Base-by-base conservation (phyloP, 2,797 vertebrate species). In the Lacerta viridis region DNA sequence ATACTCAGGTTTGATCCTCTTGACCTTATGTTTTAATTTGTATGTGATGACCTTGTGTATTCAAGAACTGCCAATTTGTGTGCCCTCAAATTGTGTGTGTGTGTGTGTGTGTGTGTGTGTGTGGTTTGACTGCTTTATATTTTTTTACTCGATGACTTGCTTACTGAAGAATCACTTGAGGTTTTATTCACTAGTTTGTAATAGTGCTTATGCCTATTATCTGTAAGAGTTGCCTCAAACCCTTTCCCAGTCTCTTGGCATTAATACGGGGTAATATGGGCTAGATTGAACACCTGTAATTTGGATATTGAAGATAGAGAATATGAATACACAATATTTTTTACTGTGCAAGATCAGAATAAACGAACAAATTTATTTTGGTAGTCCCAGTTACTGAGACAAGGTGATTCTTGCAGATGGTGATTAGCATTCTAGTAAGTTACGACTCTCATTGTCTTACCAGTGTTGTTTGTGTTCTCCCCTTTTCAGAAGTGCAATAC, bases 1-100 rank as follows among this genome's bases (percentile, higher is more conserved):
- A 96, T 95, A 95, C 97, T 97, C 97, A 97, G 97, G 97, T 96
- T 97, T 96, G 90, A 94, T 95, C 0, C 46, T 96, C 91, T 94
- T 91, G 88, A 91, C 91, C 36, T 93, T 96, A 94, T 93, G 90
- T 93, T 96, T 92, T 96, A 87, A 95, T 95, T 95, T 95, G 95
- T 94, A 91, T 94, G 93, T 95, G 92, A 95, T 94, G 61, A 94
- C 92, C 95, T 96, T 88, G 93, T 96, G 96, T 90, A 91, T 95
- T 95, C 88, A 94, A 92, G 95, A 95, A 97, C 96, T 97, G 96
- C 97, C 96, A 97, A 91, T 95, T 94, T 93, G 83, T 95, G 92
- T 95, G 92, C 91, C 92, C 95, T 93, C 29, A 79, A 85, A 94
- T 90, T 95, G 91, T 93, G 90, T 46, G 29, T 7, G 94, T 93